These are phyloP conservation scores for Rhyzopertha dominica DNA, from an alignment of 1,140 invertebrate species.

Conservation along the genomic window DNA sequence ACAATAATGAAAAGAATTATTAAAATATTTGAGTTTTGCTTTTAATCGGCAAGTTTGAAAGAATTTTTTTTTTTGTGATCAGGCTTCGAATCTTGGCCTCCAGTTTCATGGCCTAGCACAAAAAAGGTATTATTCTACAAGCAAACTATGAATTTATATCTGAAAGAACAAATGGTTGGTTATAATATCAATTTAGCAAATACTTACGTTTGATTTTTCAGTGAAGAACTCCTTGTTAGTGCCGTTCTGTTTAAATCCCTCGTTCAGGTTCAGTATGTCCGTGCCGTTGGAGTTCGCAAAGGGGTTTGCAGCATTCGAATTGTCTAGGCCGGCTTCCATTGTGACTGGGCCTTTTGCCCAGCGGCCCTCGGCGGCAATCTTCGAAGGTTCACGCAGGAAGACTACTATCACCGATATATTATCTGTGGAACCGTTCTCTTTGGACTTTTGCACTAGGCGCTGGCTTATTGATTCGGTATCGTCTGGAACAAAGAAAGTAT, in stretches of 20 bases:
- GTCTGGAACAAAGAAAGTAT: conserved; percentile 48
- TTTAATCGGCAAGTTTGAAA: no score
- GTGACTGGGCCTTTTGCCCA: conserved; percentile 30
- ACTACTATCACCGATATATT: conserved; percentile 87
- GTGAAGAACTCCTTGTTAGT: no score
- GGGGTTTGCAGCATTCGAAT: conserved; percentile 38
- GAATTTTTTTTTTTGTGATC: no score
- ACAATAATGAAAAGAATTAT: no score
- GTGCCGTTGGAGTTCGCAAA: conserved; percentile 39
- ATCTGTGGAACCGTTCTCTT: conserved; percentile 69
- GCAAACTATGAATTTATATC: no score
- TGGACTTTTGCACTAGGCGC: conserved; percentile 67
- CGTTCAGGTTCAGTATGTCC: conserved; percentile 32
- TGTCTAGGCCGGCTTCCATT: conserved; percentile 40
- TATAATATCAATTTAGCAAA: no score
- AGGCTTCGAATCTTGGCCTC: no score
- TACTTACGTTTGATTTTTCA: no score
- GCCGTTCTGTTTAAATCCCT: conserved; percentile 36
- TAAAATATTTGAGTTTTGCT: no score
- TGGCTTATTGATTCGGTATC: conserved; percentile 60
- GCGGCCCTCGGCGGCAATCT: conserved; percentile 52
- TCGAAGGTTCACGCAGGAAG: conserved; percentile 68
- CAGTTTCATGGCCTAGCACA: no score
- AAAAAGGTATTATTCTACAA: no score
- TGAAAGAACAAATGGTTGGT: no score